A percentile compares a stretch with the other conserved stretches of the same genome.
phyloP scores from a whole-genome alignment of 2,888 invertebrate species.

The Eilema caniola region DNA sequence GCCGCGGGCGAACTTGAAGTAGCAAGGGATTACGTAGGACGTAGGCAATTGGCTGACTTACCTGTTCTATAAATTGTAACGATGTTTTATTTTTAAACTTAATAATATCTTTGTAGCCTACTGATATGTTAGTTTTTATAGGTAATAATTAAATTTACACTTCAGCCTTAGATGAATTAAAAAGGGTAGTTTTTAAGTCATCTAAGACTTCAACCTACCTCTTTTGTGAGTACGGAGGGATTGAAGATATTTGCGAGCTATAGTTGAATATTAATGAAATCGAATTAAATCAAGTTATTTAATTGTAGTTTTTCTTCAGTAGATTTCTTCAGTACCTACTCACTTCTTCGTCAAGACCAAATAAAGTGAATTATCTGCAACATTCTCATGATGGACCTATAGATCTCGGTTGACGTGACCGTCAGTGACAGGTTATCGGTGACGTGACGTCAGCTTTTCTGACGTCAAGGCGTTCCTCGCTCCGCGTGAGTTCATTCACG shows the following conservation, averaged over 20 bases:
- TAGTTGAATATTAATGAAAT: neutral
- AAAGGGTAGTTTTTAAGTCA: too few relatives aligned
- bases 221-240: too few relatives aligned
- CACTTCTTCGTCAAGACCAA: neutral
- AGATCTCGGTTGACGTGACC: constrained; percentile 56
- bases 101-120: constrained; percentile 10
- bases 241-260: too few relatives aligned
- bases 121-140: neutral
- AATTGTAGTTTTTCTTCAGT: neutral
- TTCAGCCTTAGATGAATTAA: too few relatives aligned
- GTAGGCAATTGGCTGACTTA: constrained; percentile 28
- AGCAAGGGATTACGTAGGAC: constrained; percentile 26
- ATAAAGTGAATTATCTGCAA: neutral
- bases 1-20: constrained; percentile 37
- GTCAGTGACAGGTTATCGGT: constrained; percentile 56
- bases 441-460: constrained; percentile 67
- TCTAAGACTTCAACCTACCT: too few relatives aligned
- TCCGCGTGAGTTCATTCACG: constrained; percentile 80
- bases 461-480: constrained; percentile 69
- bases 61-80: constrained; percentile 13
- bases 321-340: neutral
- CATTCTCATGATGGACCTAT: constrained; percentile 7
- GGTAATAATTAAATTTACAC: neutral
- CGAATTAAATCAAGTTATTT: too few relatives aligned
- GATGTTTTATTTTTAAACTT: constrained; percentile 27